Evolutionary conservation across 2,797 vertebrate genomes (phyloP).

Genomic region (Molossus alvarezi): DNA sequence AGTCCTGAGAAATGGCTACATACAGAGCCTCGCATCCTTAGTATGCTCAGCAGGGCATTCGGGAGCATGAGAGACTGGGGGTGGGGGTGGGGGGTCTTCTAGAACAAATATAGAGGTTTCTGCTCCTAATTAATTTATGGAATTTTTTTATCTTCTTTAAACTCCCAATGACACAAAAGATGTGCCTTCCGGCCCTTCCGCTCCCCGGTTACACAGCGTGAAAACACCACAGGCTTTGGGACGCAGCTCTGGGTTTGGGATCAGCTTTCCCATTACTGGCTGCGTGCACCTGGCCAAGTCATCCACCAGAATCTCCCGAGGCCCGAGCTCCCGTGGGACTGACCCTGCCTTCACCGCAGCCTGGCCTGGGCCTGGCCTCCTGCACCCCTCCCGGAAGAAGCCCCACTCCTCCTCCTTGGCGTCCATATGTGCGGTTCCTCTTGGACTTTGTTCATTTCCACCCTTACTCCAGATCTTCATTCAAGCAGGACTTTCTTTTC

Average conservation of each 20-base stretch:
- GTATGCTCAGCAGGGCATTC: neutral
- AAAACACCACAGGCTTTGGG: neutral
- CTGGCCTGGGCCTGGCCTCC: no score
- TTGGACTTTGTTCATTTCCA: neutral
- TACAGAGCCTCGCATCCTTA: neutral
- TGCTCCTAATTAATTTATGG: neutral
- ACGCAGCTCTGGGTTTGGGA: neutral
- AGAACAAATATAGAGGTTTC: neutral
- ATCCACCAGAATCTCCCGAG: neutral
- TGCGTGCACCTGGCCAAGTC: neutral
- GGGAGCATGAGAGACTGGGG: neutral
- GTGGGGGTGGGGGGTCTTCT: neutral
- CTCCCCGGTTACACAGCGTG: neutral
- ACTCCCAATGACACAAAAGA: neutral
- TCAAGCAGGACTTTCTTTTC: neutral
- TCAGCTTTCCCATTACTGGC: neutral
- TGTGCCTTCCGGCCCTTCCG: neutral
- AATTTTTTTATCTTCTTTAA: slow-evolving; percentile 9
- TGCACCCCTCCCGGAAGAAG: neutral
- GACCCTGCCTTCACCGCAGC: no score
- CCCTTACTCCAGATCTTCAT: neutral
- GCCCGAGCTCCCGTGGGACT: no score
- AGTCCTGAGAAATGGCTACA: neutral
- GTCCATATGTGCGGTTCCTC: neutral
- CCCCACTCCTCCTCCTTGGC: no score